Percentiles rank a stretch among this genome's conserved stretches.
Evolutionary conservation across 2,888 invertebrate species (phyloP).

Genomic region (Conchocele bisecta): DNA sequence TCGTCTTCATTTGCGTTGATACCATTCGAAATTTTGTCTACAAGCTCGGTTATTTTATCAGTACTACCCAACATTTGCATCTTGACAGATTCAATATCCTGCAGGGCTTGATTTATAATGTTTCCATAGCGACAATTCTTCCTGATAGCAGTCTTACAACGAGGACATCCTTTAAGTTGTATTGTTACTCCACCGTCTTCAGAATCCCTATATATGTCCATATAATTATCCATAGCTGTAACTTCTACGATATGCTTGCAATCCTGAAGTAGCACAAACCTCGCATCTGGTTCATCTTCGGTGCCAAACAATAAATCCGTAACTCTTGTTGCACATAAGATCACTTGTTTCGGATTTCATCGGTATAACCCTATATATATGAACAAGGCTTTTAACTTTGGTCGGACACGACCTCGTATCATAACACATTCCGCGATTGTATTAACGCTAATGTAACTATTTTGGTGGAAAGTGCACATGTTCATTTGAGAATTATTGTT

Average conservation of each 20-base stretch:
- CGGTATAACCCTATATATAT: no score
- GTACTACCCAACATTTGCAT: slow-evolving; percentile 45
- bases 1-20: background rate
- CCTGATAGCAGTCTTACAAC: slow-evolving; percentile 86
- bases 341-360: no score
- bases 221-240: slow-evolving; percentile 81
- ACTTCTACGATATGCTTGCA: slow-evolving; percentile 81
- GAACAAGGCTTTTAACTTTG: no score
- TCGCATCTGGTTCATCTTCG: slow-evolving; percentile 85
- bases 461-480: no score
- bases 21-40: slow-evolving; percentile 17
- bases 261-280: slow-evolving; percentile 78
- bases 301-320: slow-evolving; percentile 83
- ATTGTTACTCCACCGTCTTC: slow-evolving; percentile 82
- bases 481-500: no score
- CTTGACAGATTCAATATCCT: slow-evolving; percentile 80
- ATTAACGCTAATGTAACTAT: no score
- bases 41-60: slow-evolving; percentile 13
- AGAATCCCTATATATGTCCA: slow-evolving; percentile 68
- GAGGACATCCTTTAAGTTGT: slow-evolving; percentile 84
- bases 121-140: slow-evolving; percentile 86
- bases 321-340: no score
- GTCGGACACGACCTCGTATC: no score
- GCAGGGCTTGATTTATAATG: slow-evolving; percentile 83
- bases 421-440: no score